A percentile compares a stretch with the other conserved stretches of the same genome.
These are phyloP conservation scores for Vulpes vulpes DNA, from an alignment of 2,113 vertebrate genomes.

Conservation along the genomic window DNA sequence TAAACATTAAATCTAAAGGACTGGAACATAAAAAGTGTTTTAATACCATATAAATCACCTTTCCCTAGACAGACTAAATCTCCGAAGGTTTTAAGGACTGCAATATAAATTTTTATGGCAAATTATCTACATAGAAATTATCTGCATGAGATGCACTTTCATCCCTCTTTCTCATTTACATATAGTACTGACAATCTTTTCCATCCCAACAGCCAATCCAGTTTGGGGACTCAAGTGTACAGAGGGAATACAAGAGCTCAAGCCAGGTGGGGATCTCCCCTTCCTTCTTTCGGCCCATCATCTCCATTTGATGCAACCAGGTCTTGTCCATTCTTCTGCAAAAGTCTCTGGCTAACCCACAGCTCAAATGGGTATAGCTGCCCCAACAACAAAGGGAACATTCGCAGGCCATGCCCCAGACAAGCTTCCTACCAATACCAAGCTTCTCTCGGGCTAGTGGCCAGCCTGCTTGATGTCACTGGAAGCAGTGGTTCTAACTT, in stretches of 20 bases:
- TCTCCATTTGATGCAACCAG: neutral
- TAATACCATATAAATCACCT: conserved; percentile 92
- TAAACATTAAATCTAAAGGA: conserved; percentile 94
- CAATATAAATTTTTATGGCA: conserved; percentile 92
- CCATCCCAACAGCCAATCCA: conserved; percentile 80
- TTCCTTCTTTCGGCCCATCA: neutral
- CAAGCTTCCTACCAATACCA: neutral
- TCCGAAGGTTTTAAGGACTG: conserved; percentile 90
- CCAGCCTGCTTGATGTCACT: neutral
- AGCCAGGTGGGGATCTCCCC: neutral
- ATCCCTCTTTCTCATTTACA: conserved; percentile 87
- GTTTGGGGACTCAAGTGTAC: conserved; percentile 71
- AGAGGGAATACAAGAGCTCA: neutral
- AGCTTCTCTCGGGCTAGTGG: neutral
- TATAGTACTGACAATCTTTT: conserved; percentile 88
- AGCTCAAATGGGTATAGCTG: too few species aligned
- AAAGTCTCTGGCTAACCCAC: neutral
- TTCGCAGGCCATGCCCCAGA: neutral
- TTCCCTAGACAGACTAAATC: conserved; percentile 91
- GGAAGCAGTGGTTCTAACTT: neutral
- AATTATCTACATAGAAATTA: conserved; percentile 92
- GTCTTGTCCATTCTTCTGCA: neutral
- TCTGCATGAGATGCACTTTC: conserved; percentile 90
- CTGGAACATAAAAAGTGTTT: conserved; percentile 92
- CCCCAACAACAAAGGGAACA: neutral